Percentiles rank a stretch among this genome's conserved stretches.
Evolutionary conservation across 2,113 vertebrate species (phyloP).

Genomic region (Rhynchomys soricoides): DNA sequence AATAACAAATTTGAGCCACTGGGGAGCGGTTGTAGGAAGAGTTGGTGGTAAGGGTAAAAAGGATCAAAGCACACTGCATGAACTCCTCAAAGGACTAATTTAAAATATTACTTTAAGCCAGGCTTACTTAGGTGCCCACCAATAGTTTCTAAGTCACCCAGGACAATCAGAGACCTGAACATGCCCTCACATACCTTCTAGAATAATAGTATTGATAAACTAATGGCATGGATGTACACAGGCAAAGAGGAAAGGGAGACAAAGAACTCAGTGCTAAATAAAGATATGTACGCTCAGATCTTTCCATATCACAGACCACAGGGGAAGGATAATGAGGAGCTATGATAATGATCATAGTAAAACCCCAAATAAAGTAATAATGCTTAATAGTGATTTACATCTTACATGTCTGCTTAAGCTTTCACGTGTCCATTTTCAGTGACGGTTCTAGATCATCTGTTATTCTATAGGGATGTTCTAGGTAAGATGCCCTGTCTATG

Average conservation of each 20-base stretch:
- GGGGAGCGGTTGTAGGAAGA: not conserved
- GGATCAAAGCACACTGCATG: not conserved
- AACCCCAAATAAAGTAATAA: too few species aligned
- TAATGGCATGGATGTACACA: not conserved
- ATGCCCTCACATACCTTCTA: not conserved
- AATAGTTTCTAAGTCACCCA: not conserved
- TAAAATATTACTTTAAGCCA: not conserved
- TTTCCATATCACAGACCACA: not conserved
- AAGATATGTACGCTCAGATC: not conserved
- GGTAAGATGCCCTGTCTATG: not conserved
- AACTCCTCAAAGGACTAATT: not conserved
- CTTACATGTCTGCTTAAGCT: not conserved
- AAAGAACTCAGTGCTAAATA: not conserved
- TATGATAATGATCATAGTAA: not conserved
- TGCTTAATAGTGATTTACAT: not conserved
- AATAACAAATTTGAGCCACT: not conserved
- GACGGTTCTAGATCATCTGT: not conserved
- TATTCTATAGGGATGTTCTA: not conserved
- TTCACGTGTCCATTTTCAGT: not conserved
- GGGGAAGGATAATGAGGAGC: not conserved
- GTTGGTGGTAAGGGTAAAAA: too few species aligned
- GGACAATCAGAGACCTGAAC: not conserved
- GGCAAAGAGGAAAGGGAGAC: not conserved
- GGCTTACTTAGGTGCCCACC: not conserved
- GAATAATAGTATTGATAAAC: rapidly evolving